These are phyloP conservation scores for Drosophila lutescens DNA, from an alignment of 2,888 invertebrate genomes.

Conservation along the genomic window DNA sequence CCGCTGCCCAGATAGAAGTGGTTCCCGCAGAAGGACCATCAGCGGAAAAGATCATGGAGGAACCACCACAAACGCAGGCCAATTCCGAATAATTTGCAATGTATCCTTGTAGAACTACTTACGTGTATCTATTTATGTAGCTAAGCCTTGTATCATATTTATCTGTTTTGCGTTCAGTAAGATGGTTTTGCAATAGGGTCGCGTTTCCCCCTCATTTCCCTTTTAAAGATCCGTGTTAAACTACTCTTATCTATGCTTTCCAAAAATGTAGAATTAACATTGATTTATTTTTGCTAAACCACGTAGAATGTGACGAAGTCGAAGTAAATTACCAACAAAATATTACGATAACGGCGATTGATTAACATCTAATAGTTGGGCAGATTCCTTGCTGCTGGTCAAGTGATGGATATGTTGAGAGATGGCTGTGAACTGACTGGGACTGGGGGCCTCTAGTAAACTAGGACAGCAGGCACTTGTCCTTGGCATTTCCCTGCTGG, in stretches of 20 bases:
- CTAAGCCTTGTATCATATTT: slow-evolving; percentile 65
- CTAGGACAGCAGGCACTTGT: slow-evolving; percentile 83
- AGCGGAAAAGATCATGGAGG: slow-evolving; percentile 10
- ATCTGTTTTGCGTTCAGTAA: slow-evolving; percentile 19
- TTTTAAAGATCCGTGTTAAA: slow-evolving; percentile 3
- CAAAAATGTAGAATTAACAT: slow-evolving; percentile 56
- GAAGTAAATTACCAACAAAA: slow-evolving; percentile 69
- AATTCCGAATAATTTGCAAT: slow-evolving; percentile 56
- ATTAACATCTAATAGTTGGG: slow-evolving; percentile 52
- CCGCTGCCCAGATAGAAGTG: slow-evolving; percentile 25
- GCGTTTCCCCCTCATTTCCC: slow-evolving; percentile 6
- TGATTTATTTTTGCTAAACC: slow-evolving; percentile 68
- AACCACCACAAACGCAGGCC: slow-evolving; percentile 5
- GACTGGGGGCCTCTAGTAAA: slow-evolving; percentile 8
- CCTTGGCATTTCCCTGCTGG: slow-evolving; percentile 74
- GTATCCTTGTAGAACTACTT: slow-evolving; percentile 36
- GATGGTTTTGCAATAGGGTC: slow-evolving; percentile 14
- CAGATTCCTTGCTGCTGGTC: slow-evolving; percentile 57
- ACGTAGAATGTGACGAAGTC: slow-evolving; percentile 75
- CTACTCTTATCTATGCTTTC: slow-evolving; percentile 50
- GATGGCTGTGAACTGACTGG: too few relatives aligned
- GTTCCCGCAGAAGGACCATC: slow-evolving; percentile 12
- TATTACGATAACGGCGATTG: slow-evolving; percentile 50
- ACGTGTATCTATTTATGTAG: slow-evolving; percentile 60
- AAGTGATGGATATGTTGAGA: slow-evolving; percentile 54